Base-by-base conservation (phyloP, 2,888 invertebrate species). In the Altica lythri region DNA sequence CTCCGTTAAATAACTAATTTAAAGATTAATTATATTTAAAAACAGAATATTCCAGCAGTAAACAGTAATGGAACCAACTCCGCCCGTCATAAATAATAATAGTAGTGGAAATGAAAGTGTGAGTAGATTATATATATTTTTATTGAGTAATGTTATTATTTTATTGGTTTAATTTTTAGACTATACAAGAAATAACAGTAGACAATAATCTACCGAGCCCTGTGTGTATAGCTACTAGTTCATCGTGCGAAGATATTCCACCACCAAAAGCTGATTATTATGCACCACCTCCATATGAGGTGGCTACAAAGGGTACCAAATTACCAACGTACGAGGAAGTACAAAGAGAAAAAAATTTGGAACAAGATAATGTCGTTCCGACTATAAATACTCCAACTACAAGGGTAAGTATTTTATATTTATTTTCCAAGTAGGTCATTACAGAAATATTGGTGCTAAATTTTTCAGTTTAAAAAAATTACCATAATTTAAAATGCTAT, bases 301-400 rank as follows among this genome's bases (percentile, higher is more conserved):
- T 90, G 53, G 90, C 87, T 60, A 74, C 75, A 3, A 92, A 91
- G 76, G 88, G 87, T 60, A 72, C 74, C 4, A 92, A 92, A 76
- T 79, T 94, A 68, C 95, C 92, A 3, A 90, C 92, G 9, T 95
- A 95, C 73, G 94, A 94, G 75, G 94, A 95, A 75, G 94, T 94
- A 44, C 91, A 94, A 74, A 81, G 90, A 65, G 90, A 92, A 72
- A 95, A 95, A 73, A 85, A 86, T 64, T 75, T 89, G 69, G 89
- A 87, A 38, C 70, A 72, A 19, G 88, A 88, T 44, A 55, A 64
- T 19, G 61, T 67, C 5, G 56, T 65, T 22, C 64, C 68, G n/a
- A n/a, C n/a, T 1, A 59, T 66, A 16, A 61, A 58, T 37, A 53
- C 57, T 13, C 62, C 66, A 13, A 54, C 55, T 19, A 34, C 63